phyloP scores from a whole-genome alignment of 2,797 vertebrate genomes.

The Bradypodion pumilum region DNA sequence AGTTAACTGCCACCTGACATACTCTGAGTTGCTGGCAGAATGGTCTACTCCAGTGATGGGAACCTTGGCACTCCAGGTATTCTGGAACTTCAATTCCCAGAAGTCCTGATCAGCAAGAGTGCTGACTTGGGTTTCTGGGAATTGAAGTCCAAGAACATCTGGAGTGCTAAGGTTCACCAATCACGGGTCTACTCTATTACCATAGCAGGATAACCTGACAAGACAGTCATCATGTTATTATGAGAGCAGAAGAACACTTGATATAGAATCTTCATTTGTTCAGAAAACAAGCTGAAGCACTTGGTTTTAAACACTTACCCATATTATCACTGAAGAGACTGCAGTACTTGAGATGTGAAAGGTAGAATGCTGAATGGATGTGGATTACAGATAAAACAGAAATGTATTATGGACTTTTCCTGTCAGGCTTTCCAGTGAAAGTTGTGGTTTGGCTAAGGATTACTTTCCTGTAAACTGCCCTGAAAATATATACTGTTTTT shows the following conservation, averaged over 20 bases:
- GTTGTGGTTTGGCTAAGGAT: conserved; percentile 52
- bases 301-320: conserved; percentile 11
- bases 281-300: conserved; percentile 33
- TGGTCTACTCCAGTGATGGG: too few relatives aligned
- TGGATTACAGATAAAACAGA: conserved; percentile 59
- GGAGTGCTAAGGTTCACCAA: too few relatives aligned
- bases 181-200: too few relatives aligned
- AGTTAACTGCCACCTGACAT: too few relatives aligned
- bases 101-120: too few relatives aligned
- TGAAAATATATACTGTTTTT: conserved; percentile 52
- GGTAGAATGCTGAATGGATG: conserved; percentile 47
- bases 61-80: too few relatives aligned
- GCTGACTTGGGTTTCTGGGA: too few relatives aligned
- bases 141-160: too few relatives aligned
- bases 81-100: too few relatives aligned
- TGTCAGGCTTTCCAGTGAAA: conserved; percentile 63
- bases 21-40: too few relatives aligned
- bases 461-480: conserved; percentile 63
- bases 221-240: too few relatives aligned
- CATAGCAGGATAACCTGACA: too few relatives aligned
- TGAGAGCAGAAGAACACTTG: conserved; percentile 38
- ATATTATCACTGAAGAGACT: background rate
- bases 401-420: conserved; percentile 57
- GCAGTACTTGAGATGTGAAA: conserved; percentile 33
- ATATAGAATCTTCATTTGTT: conserved; percentile 28